Percentiles rank a stretch among this genome's conserved stretches.
Conservation (phyloP, 2,113 vertebrate genomes). For the Agelaius tricolor region DNA sequence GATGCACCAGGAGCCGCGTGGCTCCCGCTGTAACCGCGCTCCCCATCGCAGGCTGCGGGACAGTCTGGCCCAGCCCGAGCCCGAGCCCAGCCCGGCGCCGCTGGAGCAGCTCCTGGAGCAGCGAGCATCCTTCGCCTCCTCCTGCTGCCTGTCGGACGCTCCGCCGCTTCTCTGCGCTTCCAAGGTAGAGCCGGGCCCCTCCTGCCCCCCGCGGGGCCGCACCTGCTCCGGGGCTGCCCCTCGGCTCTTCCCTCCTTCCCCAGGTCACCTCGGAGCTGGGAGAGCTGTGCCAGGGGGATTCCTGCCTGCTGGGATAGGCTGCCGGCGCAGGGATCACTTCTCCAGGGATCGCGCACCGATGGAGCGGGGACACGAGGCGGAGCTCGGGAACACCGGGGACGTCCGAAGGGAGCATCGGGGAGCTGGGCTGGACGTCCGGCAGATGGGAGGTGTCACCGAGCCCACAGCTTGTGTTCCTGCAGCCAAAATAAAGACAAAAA, state of each 20-base stretch:
- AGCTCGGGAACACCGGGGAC: not conserved
- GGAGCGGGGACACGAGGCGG: not conserved
- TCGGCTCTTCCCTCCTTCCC: not conserved
- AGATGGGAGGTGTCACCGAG: not conserved
- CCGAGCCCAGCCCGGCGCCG: not conserved
- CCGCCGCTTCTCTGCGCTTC: not conserved
- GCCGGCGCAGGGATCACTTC: not conserved
- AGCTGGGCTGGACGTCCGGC: not conserved
- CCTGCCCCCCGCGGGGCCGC: not conserved
- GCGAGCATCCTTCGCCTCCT: not conserved
- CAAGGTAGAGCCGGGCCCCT: not conserved
- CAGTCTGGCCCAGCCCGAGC: not conserved
- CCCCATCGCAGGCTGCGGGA: constrained; percentile 22
- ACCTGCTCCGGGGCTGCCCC: not conserved
- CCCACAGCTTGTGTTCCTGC: not conserved
- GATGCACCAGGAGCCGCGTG: not conserved
- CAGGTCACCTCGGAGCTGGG: not conserved
- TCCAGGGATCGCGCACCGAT: not conserved
- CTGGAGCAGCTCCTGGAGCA: constrained; percentile 28
- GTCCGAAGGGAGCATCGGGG: rapidly evolving
- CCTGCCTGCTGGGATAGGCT: not conserved
- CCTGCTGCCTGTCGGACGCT: not conserved
- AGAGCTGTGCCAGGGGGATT: not conserved
- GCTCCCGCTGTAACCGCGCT: not conserved
- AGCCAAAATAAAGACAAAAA: not conserved